Evolutionary conservation across 2,113 vertebrate species (phyloP).

Genomic region (Centropus unirufus): DNA sequence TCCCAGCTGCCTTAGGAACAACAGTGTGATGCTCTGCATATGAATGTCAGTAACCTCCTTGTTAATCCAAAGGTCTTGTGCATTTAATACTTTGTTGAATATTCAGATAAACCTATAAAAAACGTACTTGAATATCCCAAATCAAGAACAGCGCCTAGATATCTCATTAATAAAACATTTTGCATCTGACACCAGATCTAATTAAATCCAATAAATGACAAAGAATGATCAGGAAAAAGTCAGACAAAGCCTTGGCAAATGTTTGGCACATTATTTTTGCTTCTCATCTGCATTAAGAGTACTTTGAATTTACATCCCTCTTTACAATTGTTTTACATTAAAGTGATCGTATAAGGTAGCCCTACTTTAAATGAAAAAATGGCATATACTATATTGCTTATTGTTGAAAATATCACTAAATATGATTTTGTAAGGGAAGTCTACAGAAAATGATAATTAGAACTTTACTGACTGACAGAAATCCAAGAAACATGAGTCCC

Average conservation of each 20-base stretch:
- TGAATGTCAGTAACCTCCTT: background rate
- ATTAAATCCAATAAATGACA: background rate
- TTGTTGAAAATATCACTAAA: background rate
- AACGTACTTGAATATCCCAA: background rate
- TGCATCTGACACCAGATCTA: background rate
- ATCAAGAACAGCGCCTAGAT: background rate
- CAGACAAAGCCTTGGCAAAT: slow-evolving; percentile 16
- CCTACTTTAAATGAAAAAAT: background rate
- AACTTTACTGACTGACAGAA: background rate
- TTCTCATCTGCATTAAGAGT: slow-evolving; percentile 27
- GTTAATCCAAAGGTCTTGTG: background rate
- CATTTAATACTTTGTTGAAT: background rate
- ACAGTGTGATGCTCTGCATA: background rate
- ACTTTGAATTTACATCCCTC: background rate
- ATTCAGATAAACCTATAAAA: background rate
- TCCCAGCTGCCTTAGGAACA: background rate
- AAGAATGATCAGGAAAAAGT: slow-evolving; percentile 33
- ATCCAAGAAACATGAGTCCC: background rate
- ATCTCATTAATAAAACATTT: slow-evolving; percentile 40
- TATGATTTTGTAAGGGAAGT: background rate
- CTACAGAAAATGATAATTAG: background rate
- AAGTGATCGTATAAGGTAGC: background rate
- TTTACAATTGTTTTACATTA: background rate
- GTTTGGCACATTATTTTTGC: background rate
- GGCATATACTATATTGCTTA: background rate